phyloP scores from a whole-genome alignment of 2,888 invertebrate genomes.

The Trachelus stipa region DNA sequence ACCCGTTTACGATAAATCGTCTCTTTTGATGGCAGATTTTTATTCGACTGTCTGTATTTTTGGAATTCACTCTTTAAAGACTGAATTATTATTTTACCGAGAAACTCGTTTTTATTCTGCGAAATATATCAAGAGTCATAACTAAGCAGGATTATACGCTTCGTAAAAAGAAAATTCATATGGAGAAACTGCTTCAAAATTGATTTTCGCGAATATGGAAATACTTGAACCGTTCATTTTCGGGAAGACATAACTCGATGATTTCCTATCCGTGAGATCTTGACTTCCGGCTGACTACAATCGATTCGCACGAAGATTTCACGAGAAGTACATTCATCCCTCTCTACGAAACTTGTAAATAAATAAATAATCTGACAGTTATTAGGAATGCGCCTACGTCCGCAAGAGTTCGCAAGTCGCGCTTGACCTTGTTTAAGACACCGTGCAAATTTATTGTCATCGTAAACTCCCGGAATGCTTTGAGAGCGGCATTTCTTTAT shows the following conservation, averaged over 20 bases:
- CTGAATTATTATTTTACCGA: neutral
- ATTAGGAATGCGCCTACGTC: constrained; percentile 46
- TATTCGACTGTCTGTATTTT: neutral
- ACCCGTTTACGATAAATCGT: neutral
- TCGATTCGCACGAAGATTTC: neutral
- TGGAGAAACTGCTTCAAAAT: too few relatives aligned
- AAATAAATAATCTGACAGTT: constrained; percentile 43
- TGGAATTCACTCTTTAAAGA: neutral
- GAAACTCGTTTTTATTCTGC: neutral
- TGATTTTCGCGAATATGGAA: neutral
- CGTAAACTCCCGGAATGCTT: constrained; percentile 26
- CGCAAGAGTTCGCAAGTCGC: constrained; percentile 33
- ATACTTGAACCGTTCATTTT: neutral
- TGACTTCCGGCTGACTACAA: neutral
- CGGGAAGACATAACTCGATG: neutral
- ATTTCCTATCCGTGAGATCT: neutral
- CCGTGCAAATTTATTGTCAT: constrained; percentile 22
- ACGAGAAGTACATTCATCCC: constrained; percentile 32
- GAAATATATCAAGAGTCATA: neutral
- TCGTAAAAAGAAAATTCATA: neutral
- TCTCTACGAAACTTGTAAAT: constrained; percentile 27
- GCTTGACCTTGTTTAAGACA: constrained; percentile 25
- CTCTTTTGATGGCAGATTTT: neutral
- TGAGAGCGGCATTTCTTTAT: constrained; percentile 4
- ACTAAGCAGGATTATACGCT: neutral